A percentile compares a stretch with the other conserved stretches of the same genome.
These are phyloP conservation scores for Biston betularia DNA, from an alignment of 2,888 invertebrate genomes.

Conservation along the genomic window DNA sequence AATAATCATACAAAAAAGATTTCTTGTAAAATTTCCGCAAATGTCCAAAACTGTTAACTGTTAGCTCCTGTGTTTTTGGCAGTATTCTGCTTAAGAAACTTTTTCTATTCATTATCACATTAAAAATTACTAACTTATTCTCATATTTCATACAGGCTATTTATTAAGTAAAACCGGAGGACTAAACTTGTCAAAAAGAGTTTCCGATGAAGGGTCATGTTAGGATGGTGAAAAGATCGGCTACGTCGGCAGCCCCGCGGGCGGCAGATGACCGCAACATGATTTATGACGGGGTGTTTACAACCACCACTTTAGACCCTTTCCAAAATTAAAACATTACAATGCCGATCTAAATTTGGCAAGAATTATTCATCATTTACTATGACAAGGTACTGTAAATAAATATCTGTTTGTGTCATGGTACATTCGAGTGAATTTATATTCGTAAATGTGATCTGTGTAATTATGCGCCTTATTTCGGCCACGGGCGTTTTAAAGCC, in stretches of 20 bases:
- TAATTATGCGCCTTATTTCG: conserved; percentile 79
- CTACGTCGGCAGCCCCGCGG: conserved; percentile 75
- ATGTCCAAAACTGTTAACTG: too few relatives aligned
- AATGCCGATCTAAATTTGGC: neutral
- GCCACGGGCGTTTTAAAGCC: conserved; percentile 65
- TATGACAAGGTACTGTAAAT: conserved; percentile 7
- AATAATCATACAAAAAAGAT: neutral
- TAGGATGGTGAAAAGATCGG: conserved; percentile 45
- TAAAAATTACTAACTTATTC: too few relatives aligned
- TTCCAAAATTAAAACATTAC: conserved; percentile 15
- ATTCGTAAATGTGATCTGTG: conserved; percentile 81
- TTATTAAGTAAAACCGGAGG: neutral
- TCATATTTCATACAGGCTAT: neutral
- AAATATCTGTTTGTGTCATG: conserved; percentile 69
- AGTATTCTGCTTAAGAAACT: too few relatives aligned
- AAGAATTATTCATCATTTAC: neutral
- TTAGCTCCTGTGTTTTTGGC: too few relatives aligned
- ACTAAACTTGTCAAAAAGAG: neutral
- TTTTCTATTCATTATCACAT: too few relatives aligned
- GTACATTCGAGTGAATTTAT: conserved; percentile 72
- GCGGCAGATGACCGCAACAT: conserved; percentile 84
- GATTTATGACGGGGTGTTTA: conserved; percentile 75
- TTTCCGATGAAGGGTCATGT: conserved; percentile 34
- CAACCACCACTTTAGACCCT: conserved; percentile 33
- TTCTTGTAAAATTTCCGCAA: too few relatives aligned